Evolutionary conservation across 2,797 vertebrate genomes (phyloP).

Genomic region (Momotus momota): DNA sequence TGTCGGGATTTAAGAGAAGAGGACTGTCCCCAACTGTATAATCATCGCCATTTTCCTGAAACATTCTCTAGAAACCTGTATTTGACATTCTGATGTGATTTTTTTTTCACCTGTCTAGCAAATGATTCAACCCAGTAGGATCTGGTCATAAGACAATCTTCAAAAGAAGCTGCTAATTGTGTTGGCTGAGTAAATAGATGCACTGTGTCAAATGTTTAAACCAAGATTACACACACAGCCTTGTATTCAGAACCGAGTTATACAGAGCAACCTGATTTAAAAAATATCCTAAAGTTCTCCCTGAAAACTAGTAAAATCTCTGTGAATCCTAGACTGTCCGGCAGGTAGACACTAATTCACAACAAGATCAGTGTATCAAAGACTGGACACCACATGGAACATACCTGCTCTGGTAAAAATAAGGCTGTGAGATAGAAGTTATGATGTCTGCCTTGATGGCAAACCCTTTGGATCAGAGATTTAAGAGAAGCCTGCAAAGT

Average conservation of each 20-base stretch:
- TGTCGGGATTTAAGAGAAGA: neutral
- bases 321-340: neutral
- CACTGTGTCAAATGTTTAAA: neutral
- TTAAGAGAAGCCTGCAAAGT: neutral
- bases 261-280: neutral
- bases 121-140: neutral
- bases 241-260: neutral
- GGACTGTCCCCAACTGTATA: neutral
- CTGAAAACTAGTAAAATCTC: neutral
- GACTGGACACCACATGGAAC: neutral
- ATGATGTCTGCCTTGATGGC: neutral
- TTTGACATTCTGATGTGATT: neutral
- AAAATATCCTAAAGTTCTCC: neutral
- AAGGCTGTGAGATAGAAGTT: neutral
- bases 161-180: neutral
- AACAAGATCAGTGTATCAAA: neutral
- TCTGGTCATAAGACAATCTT: fast-evolving
- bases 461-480: neutral
- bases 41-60: neutral
- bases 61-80: neutral
- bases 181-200: neutral
- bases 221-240: neutral
- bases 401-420: neutral
- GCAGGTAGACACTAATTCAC: neutral
- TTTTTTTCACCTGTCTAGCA: neutral